Conservation (phyloP, 1,140 invertebrate genomes). For the Belonocnema kinseyi region DNA sequence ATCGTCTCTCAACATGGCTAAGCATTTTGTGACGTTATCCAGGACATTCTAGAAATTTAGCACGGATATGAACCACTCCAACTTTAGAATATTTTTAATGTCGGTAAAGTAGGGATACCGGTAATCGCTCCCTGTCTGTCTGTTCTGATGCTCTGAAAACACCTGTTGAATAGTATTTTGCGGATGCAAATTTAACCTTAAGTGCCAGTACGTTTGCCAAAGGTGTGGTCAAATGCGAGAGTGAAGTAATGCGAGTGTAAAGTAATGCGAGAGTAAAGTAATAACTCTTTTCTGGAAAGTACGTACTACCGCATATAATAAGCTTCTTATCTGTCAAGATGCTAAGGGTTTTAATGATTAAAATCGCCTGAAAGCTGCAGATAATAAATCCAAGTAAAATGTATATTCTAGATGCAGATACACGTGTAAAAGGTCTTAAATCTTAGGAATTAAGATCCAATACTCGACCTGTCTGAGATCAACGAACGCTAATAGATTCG, state of each 20-base stretch:
- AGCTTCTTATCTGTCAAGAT: constrained; percentile 19
- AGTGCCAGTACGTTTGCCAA: background rate
- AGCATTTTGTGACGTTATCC: too few relatives aligned
- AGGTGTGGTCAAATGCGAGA: constrained; percentile 12
- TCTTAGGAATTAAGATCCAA: constrained; percentile 12
- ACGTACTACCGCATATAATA: constrained; percentile 14
- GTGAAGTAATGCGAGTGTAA: background rate
- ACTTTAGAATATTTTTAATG: too few relatives aligned
- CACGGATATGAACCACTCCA: too few relatives aligned
- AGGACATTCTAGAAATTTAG: too few relatives aligned
- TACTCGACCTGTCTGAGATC: background rate
- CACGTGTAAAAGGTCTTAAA: background rate
- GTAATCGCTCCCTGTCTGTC: too few relatives aligned
- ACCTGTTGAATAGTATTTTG: background rate
- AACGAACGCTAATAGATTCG: constrained; percentile 1
- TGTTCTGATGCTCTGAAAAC: background rate
- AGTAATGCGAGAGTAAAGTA: background rate
- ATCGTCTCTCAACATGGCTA: too few relatives aligned
- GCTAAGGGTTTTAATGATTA: constrained; percentile 1
- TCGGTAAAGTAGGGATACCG: too few relatives aligned
- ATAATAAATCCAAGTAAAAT: background rate
- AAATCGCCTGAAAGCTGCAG: background rate
- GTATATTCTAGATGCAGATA: background rate
- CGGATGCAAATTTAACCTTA: background rate
- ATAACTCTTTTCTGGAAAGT: constrained; percentile 5